A percentile compares a stretch with the other conserved stretches of the same genome.
These are phyloP conservation scores for Arbacia lixula DNA, from an alignment of 53 echinoderm and acorn worm genomes.

Conservation along the genomic window DNA sequence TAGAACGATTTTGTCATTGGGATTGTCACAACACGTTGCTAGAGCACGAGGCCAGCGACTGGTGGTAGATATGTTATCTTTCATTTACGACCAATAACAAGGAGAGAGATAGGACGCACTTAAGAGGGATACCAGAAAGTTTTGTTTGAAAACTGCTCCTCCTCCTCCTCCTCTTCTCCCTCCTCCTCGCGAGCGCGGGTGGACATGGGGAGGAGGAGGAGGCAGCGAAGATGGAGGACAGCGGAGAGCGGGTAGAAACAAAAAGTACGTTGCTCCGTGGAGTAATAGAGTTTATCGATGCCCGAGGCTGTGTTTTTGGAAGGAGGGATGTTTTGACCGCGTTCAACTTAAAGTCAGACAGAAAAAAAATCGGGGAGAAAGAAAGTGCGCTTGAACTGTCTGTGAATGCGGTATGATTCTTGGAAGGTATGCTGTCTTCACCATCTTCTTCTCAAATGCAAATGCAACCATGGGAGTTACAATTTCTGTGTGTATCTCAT, in stretches of 20 bases:
- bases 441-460: too few relatives aligned
- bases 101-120: conserved; percentile 17
- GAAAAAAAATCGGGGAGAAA: neutral
- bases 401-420: too few relatives aligned
- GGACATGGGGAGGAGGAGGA: neutral
- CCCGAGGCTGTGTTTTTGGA: conserved; percentile 47
- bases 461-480: too few relatives aligned
- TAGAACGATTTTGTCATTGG: too few relatives aligned
- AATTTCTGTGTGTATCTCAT: too few relatives aligned
- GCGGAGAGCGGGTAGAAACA: conserved; percentile 1
- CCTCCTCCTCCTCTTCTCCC: too few relatives aligned
- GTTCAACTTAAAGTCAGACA: conserved; percentile 12
- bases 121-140: conserved; percentile 34
- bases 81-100: conserved; percentile 42
- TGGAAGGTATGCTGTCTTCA: too few relatives aligned
- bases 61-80: conserved; percentile 37
- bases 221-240: conserved; percentile 9
- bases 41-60: conserved; percentile 1
- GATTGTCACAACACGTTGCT: too few relatives aligned
- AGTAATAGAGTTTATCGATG: conserved; percentile 46
- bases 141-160: conserved; percentile 50
- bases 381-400: conserved; percentile 49
- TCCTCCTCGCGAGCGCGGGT: conserved; percentile 13
- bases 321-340: conserved; percentile 44
- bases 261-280: conserved; percentile 39